These are phyloP conservation scores for Trichopria drosophilae DNA, from an alignment of 2,888 invertebrate genomes.

Conservation along the genomic window DNA sequence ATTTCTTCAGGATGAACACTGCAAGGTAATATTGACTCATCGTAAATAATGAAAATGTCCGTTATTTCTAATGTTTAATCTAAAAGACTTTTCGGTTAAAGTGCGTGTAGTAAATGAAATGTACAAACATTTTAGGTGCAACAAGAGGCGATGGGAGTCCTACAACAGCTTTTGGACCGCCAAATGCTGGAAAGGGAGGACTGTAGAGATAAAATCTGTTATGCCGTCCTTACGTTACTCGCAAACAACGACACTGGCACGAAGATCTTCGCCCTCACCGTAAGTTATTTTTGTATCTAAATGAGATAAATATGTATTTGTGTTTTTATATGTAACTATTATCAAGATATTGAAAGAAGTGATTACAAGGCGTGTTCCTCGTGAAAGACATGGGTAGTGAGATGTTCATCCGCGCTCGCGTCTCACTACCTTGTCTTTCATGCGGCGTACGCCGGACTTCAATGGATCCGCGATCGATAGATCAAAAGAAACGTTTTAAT, in stretches of 20 bases:
- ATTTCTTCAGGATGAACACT: too few relatives aligned
- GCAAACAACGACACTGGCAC: constrained; percentile 62
- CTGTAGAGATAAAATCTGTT: constrained; percentile 68
- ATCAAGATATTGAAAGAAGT: constrained; percentile 1
- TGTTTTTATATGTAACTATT: neutral
- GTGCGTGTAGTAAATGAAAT: too few relatives aligned
- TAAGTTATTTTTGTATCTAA: constrained; percentile 57
- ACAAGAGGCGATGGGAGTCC: constrained; percentile 67
- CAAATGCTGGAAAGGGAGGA: constrained; percentile 65
- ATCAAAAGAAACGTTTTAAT: too few relatives aligned
- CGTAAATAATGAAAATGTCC: too few relatives aligned
- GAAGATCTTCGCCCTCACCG: constrained; percentile 62
- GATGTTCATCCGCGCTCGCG: constrained; percentile 73
- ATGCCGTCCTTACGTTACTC: constrained; percentile 65
- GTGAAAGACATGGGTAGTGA: constrained; percentile 99
- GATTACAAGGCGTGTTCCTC: constrained; percentile 58
- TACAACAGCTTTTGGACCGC: constrained; percentile 68
- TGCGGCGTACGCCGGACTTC: constrained; percentile 65
- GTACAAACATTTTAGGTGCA: constrained; percentile 68
- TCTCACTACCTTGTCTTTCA: constrained; percentile 99
- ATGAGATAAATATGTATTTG: neutral
- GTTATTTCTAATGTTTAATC: neutral
- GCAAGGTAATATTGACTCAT: too few relatives aligned
- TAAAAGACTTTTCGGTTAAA: neutral
- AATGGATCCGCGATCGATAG: constrained; percentile 17